Evolutionary conservation across 2,888 invertebrate species (phyloP), one percentile per base, ranked within the genome.

Genomic region (Synergus gifuensis): DNA sequence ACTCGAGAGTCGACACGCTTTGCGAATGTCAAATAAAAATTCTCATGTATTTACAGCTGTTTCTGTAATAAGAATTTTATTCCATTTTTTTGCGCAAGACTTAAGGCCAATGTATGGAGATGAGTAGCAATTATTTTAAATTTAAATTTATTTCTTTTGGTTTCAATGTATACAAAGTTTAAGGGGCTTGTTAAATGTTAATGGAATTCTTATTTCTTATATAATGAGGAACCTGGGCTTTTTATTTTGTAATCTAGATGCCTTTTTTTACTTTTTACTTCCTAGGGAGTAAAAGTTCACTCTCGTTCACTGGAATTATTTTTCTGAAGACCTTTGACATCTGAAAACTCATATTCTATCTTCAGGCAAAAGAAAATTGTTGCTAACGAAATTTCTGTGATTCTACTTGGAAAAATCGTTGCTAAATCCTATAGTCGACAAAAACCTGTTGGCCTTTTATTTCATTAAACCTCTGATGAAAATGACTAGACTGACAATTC

Each of bases 11-110:
- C 49, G 69, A 36, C 66, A 62, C 58, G 60, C 73, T 58, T 42
- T 14, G 60, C 58, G 12, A 76, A 66, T 69, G 44, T 67, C 36
- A 81, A 46, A 64, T 42, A 77, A 66, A 49, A 49, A 76, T 76
- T 36, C 46, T 62, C 14, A 42, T 14, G 54, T 46, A 60, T 60
- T 44, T 28, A 9, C 73, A 54, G 42, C 76, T 60, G 14, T 76
- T 22, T 49, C 63, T 36, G 28, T 69, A n/a, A 67, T 36, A 44
- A 67, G 62, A 62, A 42, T 60, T 81, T 63, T 18, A 49, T 76
- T 76, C 40, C 73, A 76, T 66, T 78, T 79, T 79, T 76, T 69
- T 49, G 73, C 28, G 54, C 62, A 28, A 62, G 46, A 63, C 73
- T 46, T 54, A 40, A 63, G 63, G 36, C 58, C 40, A 54, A 49